Conservation (phyloP, 2,113 vertebrate genomes). For the Nibea albiflora region DNA sequence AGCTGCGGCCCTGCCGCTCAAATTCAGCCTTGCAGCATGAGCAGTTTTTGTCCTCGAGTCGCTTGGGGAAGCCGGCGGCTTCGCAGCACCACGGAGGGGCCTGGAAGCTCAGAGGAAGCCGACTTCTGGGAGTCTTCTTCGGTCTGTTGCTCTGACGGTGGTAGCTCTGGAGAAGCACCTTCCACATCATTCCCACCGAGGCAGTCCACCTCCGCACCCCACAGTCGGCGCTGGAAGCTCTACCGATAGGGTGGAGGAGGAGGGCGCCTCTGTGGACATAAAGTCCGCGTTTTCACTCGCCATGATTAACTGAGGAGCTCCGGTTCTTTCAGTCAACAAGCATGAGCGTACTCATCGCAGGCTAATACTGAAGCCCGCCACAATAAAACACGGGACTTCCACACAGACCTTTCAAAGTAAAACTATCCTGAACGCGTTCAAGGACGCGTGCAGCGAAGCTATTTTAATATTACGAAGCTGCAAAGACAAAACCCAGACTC, state of each 20-base stretch:
- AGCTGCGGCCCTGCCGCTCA: slow-evolving; percentile 72
- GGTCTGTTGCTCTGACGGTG: not conserved
- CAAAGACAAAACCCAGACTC: not conserved
- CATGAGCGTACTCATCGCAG: slow-evolving; percentile 14
- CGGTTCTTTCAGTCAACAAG: not conserved
- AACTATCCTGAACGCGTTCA: not conserved
- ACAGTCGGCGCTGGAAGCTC: slow-evolving; percentile 53
- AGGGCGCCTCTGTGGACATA: not conserved
- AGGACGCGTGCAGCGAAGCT: too few species aligned
- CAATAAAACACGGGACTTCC: not conserved
- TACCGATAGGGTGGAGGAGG: not conserved
- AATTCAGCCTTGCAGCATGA: slow-evolving; percentile 64
- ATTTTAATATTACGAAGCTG: accelerated
- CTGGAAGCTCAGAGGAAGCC: accelerated
- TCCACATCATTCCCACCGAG: slow-evolving; percentile 24
- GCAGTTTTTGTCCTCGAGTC: slow-evolving; percentile 68
- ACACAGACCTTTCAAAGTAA: accelerated
- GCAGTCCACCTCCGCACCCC: slow-evolving; percentile 71
- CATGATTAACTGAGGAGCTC: slow-evolving; percentile 33
- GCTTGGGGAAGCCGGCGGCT: not conserved
- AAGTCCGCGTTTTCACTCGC: slow-evolving; percentile 21
- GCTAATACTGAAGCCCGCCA: slow-evolving; percentile 21
- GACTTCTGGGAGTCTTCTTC: not conserved
- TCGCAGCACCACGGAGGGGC: accelerated
- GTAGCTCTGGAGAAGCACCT: not conserved